phyloP scores from a whole-genome alignment of 2,888 invertebrate genomes.

The Amaurobius ferox region DNA sequence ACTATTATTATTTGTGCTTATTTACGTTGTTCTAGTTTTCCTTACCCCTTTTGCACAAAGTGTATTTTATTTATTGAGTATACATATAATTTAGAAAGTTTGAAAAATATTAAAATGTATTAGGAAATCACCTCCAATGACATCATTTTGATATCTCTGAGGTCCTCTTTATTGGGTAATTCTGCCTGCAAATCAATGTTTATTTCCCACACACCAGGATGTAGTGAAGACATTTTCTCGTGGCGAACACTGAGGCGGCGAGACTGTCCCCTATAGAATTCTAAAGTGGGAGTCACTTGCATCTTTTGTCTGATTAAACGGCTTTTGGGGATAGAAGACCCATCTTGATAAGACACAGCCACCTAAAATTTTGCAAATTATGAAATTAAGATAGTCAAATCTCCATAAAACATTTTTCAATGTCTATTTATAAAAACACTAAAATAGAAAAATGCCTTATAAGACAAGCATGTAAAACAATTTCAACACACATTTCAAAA shows the following conservation, averaged over 20 bases:
- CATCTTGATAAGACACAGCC: slow-evolving; percentile 93
- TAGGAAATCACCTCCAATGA: slow-evolving; percentile 71
- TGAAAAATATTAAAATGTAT: too few species aligned
- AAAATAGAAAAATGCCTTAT: too few species aligned
- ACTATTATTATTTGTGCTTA: too few species aligned
- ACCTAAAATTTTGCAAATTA: slow-evolving; percentile 81
- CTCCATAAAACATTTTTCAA: too few species aligned
- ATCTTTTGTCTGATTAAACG: slow-evolving; percentile 83
- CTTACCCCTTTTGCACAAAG: too few species aligned
- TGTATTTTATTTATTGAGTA: too few species aligned
- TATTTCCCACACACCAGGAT: slow-evolving; percentile 88
- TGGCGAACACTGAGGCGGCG: slow-evolving; percentile 81
- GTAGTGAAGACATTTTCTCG: slow-evolving; percentile 83
- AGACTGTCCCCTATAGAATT: slow-evolving; percentile 79
- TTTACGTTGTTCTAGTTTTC: too few species aligned
- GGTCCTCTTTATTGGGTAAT: slow-evolving; percentile 70
- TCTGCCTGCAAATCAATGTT: slow-evolving; percentile 86
- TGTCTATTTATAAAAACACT: too few species aligned
- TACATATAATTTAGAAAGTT: too few species aligned
- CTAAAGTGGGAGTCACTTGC: slow-evolving; percentile 83
- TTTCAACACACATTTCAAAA: too few species aligned
- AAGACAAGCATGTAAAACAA: too few species aligned
- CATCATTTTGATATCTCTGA: slow-evolving; percentile 72
- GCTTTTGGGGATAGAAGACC: slow-evolving; percentile 85
- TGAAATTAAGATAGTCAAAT: too few species aligned